Base-by-base conservation (phyloP, 2,888 invertebrate genomes). In the Polydrusus pterygomalis region DNA sequence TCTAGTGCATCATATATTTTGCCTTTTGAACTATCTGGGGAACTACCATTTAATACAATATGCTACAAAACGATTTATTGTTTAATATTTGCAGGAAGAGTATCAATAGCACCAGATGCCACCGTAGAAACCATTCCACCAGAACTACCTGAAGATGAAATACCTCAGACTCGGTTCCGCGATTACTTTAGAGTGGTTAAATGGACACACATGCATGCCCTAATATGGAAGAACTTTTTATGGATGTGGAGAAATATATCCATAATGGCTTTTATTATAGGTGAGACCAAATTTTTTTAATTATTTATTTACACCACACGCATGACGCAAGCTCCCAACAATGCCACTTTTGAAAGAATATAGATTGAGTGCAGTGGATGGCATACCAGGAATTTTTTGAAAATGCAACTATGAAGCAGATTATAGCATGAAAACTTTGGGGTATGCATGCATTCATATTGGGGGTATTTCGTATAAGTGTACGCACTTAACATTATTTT, bases 141-240 rank as follows among this genome's bases (percentile, higher is more conserved):
- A 15, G 93, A 93, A 49, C 83, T 95, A 78, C 95, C 95, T 0
- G 93, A 93, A 0, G 93, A 92, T 65, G 93, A 91, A 47, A 89
- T 90, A 0, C 88, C 89, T 2, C 88, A 87, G 18, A 89, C 88
- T 0, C 89, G 89, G 65, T 88, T 89, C 80, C 77, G 69, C 2
- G 91, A 93, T 77, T 89, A 90, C 77, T 88, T 85, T 63, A 92
- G 91, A 86, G 91, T 94, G 47, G 90, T 94, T 87, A 90, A 93
- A 81, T 88, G 89, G 79, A 89, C 91, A 83, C 94, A 95, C 82
- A 93, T 96, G 93, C 92, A 92, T 81, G 95, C 96, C 0, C 87
- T 96, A 20, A 91, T 96, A 58, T 96, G 96, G 95, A 97, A 96
- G 87, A 96, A 96, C 86, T 94, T 95, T 83, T 89, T 96, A 68